Conservation (phyloP, 2,113 vertebrate species). For the Fregetta grallaria region DNA sequence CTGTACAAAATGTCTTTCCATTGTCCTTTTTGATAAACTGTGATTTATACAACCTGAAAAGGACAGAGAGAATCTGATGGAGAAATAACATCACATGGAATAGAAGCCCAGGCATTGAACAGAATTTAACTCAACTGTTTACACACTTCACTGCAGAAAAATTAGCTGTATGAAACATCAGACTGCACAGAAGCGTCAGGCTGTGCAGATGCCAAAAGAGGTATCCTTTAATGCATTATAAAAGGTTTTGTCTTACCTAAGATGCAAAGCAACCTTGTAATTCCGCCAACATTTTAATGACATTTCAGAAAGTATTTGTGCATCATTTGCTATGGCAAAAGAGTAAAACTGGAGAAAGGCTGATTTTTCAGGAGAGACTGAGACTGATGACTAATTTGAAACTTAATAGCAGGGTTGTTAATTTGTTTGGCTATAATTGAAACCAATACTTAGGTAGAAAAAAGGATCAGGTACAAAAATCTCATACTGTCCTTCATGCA, state of each 20-base stretch:
- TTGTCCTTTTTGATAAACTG: conserved; percentile 6
- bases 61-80: background rate
- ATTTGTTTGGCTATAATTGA: background rate
- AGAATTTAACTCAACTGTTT: conserved; percentile 20
- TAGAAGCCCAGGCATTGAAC: background rate
- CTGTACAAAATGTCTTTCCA: background rate
- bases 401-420: background rate
- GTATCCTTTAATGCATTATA: background rate
- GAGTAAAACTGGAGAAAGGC: background rate
- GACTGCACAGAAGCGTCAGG: background rate
- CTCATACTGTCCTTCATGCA: background rate
- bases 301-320: background rate
- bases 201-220: background rate
- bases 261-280: background rate
- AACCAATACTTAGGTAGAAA: background rate
- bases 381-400: background rate
- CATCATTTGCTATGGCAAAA: background rate
- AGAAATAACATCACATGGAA: background rate
- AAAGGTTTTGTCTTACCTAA: background rate
- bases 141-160: conserved; percentile 4
- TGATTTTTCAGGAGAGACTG: background rate
- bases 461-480: background rate
- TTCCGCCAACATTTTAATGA: background rate
- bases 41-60: background rate
- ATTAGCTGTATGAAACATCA: background rate